phyloP scores from a whole-genome alignment of 2,888 invertebrate genomes.

The Seladonia tumulorum region DNA sequence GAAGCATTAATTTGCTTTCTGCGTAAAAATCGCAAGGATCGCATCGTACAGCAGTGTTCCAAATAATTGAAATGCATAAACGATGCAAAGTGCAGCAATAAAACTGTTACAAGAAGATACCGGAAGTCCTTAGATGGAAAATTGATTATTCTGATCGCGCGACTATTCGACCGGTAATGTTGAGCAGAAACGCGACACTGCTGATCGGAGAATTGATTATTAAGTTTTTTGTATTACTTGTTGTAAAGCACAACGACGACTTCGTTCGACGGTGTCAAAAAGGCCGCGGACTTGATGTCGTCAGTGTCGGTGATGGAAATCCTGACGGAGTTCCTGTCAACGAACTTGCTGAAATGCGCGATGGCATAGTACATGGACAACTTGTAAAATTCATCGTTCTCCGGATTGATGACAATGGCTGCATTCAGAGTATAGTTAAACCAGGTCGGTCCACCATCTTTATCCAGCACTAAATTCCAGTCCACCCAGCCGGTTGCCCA shows the following conservation, averaged over 20 bases:
- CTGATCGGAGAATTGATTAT: neutral
- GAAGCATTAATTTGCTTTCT: neutral
- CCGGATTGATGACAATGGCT: conserved; percentile 89
- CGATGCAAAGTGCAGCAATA: no score
- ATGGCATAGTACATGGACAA: conserved; percentile 95
- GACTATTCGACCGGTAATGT: no score
- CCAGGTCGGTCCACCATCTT: conserved; percentile 93
- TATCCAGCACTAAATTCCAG: conserved; percentile 93
- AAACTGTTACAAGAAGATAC: no score
- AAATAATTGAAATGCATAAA: no score
- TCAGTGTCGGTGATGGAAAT: conserved; percentile 71
- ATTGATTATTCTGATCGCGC: no score
- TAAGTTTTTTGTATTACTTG: neutral
- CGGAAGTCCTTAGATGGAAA: no score
- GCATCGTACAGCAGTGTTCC: no score
- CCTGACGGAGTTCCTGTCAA: conserved; percentile 87
- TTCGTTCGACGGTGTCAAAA: neutral
- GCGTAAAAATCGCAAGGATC: no score
- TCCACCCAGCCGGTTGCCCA: conserved; percentile 91
- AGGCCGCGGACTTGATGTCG: neutral
- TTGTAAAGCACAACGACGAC: conserved; percentile 2
- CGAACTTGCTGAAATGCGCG: conserved; percentile 92
- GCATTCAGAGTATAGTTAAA: conserved; percentile 92
- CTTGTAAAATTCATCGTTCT: conserved; percentile 91
- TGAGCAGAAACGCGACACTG: no score